phyloP scores from a whole-genome alignment of 2,888 invertebrate species.

The Myopa testacea region DNA sequence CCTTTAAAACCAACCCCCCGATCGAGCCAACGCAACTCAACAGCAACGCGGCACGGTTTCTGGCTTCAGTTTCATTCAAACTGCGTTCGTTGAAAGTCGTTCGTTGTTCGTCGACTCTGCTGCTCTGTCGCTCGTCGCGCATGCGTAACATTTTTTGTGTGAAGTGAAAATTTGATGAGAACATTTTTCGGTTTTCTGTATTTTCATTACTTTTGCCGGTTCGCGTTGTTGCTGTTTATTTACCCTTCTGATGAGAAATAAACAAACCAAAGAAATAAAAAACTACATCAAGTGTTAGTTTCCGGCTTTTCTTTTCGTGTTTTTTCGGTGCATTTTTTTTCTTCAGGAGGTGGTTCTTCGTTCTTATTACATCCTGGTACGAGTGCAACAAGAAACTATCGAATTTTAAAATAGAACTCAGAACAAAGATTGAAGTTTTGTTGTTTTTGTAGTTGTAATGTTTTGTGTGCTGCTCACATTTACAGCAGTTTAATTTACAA shows the following conservation, averaged over 20 bases:
- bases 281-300: slow-evolving; percentile 17
- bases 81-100: slow-evolving; percentile 23
- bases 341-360: too few relatives aligned
- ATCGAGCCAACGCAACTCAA: background rate
- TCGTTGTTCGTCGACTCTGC: background rate
- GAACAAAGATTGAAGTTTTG: too few relatives aligned
- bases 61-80: slow-evolving; percentile 28
- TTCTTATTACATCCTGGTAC: too few relatives aligned
- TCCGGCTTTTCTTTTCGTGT: slow-evolving; percentile 5
- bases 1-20: background rate
- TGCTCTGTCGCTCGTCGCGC: background rate
- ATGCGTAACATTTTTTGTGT: slow-evolving; percentile 2
- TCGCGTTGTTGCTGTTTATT: background rate
- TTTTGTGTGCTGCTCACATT: too few relatives aligned
- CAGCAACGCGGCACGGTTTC: slow-evolving; percentile 4
- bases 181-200: background rate
- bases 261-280: slow-evolving; percentile 20
- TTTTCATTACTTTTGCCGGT: too few relatives aligned
- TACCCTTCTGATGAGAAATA: slow-evolving; percentile 1
- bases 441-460: too few relatives aligned
- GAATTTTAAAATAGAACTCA: too few relatives aligned
- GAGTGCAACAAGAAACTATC: too few relatives aligned
- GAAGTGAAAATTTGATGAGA: background rate
- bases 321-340: too few relatives aligned
- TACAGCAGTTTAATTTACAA: too few relatives aligned